Evolutionary conservation across 2,888 invertebrate species (phyloP), one percentile per base, ranked within the genome.

Genomic region (Tenthredo mesomela): DNA sequence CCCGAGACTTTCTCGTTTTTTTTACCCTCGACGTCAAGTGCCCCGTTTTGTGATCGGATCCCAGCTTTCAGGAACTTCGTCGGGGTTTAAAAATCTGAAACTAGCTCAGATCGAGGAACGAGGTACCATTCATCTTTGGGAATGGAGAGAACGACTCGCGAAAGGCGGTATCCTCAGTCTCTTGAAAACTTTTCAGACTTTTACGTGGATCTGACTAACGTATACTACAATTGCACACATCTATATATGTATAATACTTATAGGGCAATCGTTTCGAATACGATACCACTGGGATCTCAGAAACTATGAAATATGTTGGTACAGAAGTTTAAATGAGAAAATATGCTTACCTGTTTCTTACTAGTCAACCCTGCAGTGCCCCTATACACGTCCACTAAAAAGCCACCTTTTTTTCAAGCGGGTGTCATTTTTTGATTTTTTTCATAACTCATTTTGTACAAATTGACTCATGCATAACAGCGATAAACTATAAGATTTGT

Each of bases 161-260:
- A 73, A 43, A 73, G 40, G 43, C 71, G 71, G 71, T 25, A 10
- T 73, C 71, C 18, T 10, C n/a, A 12, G 71, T 43, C 43, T 73
- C 71, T 73, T 43, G 43, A 43, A 73, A 73, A 73, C 71, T 73
- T 73, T 73, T 18, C 10, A 43, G 47, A 18, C 37, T 25, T 77
- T 1, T 77, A 18, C 50, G 29, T 33, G 33, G 21, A 18, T 40
- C 40, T 18, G n/a, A 2, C 71, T 71, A 50, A 47, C 73, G 75
- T 50, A 73, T 73, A 43, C 4, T 25, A 54, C 33, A 77, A 67
- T 67, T 54, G 15, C 54, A 54, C 21, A 75, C 43, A 15, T 10
- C 25, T n/a, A 18, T 70, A n/a, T 7, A n/a, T 37, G 18, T 2
- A 29, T 29, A 33, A 71, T 71, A 71, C 70, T 37, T 61, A 33